Evolutionary conservation across 2,797 vertebrate genomes (phyloP).

Genomic region (Gymnothorax reevesii): DNA sequence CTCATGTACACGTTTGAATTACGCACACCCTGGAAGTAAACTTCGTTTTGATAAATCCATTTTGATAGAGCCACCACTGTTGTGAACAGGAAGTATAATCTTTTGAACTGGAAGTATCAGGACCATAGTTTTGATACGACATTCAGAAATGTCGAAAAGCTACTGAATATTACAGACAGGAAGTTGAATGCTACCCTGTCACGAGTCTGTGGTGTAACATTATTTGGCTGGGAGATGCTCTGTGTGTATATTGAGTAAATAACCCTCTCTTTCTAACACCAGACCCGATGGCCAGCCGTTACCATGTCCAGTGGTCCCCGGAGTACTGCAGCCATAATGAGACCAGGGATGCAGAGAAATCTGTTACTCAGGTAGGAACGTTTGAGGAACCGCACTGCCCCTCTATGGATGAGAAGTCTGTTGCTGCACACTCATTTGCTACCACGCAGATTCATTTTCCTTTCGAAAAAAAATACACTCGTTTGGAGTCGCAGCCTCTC

Average conservation of each 20-base stretch:
- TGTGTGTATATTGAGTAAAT: not conserved
- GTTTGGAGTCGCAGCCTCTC: not conserved
- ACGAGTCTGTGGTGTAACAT: not conserved
- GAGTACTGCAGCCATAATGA: constrained; percentile 87
- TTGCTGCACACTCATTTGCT: not conserved
- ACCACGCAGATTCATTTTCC: constrained; percentile 12
- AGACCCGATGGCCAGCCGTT: constrained; percentile 77
- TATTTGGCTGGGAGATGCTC: not conserved
- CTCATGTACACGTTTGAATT: no score
- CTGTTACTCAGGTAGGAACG: constrained; percentile 80
- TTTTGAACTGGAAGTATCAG: no score
- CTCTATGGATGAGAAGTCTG: constrained; percentile 25
- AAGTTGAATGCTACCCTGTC: not conserved
- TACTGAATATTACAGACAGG: no score
- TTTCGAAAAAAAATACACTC: not conserved
- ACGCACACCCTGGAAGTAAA: no score
- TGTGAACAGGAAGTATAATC: no score
- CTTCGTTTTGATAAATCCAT: no score
- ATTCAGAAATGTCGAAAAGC: no score
- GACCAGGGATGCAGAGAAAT: constrained; percentile 75
- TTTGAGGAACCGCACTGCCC: not conserved
- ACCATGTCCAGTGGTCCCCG: constrained; percentile 87
- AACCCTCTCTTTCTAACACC: constrained; percentile 29
- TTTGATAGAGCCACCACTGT: no score
- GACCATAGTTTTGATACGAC: no score